Conservation (phyloP, 2,888 invertebrate species). For the Dendrolimus houi region DNA sequence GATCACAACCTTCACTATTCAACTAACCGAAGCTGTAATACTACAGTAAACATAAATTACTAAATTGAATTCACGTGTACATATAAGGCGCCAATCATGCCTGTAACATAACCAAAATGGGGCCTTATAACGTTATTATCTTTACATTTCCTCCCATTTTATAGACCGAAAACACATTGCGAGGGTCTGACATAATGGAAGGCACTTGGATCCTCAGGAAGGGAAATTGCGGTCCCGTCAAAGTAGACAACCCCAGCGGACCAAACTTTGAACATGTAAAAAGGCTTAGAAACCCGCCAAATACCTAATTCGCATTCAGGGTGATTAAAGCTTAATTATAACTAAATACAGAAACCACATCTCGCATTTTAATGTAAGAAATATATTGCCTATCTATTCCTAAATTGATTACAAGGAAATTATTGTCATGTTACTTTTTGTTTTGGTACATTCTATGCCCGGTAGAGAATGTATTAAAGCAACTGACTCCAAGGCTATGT, state of each 20-base stretch:
- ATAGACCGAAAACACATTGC: conserved; percentile 20
- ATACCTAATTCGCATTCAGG: neutral
- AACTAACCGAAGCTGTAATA: neutral
- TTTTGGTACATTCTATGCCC: too few relatives aligned
- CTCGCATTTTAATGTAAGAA: too few relatives aligned
- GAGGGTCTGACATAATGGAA: conserved; percentile 29
- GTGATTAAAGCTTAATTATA: neutral
- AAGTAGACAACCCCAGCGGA: conserved; percentile 19
- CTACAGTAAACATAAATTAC: neutral
- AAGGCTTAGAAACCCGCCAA: neutral
- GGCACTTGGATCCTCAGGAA: conserved; percentile 29
- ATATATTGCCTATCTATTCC: too few relatives aligned
- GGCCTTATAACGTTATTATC: conserved; percentile 30
- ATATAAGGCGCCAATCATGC: conserved; percentile 10
- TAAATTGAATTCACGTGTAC: neutral
- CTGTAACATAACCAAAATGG: conserved; percentile 19
- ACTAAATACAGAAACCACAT: too few relatives aligned
- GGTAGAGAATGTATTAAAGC: too few relatives aligned
- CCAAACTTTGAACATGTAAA: conserved; percentile 12
- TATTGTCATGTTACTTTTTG: too few relatives aligned
- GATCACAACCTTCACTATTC: too few relatives aligned
- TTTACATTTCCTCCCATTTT: conserved; percentile 34
- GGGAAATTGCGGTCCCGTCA: conserved; percentile 33
- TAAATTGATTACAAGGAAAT: too few relatives aligned
- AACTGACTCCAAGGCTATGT: too few relatives aligned